These are phyloP conservation scores for Oryctes rhinoceros DNA, from an alignment of 1,140 invertebrate species.

Conservation along the genomic window DNA sequence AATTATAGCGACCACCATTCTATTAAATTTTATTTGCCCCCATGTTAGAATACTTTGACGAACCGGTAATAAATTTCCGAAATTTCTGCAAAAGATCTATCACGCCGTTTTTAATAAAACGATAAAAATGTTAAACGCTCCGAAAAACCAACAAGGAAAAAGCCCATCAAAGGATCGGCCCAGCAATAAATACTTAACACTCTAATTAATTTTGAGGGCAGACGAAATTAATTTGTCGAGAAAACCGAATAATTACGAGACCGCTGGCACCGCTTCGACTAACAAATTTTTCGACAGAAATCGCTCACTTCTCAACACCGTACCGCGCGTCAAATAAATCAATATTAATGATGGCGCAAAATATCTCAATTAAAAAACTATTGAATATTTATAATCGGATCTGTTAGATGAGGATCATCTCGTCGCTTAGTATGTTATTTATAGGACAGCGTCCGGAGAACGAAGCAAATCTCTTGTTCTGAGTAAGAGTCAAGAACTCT, in stretches of 20 bases:
- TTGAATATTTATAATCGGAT: slow-evolving; percentile 39
- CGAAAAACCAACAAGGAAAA: slow-evolving; percentile 29
- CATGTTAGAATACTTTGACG: no score
- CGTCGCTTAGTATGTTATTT: slow-evolving; percentile 8
- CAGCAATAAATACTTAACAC: slow-evolving; percentile 39
- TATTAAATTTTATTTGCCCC: no score
- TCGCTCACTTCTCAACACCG: neutral
- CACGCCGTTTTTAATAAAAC: neutral
- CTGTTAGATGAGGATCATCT: slow-evolving; percentile 17
- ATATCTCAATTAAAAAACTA: slow-evolving; percentile 39
- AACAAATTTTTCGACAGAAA: slow-evolving; percentile 10
- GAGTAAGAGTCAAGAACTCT: neutral
- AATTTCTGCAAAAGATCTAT: slow-evolving; percentile 12
- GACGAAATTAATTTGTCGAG: slow-evolving; percentile 28
- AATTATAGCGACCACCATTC: no score
- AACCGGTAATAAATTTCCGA: neutral
- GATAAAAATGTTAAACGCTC: slow-evolving; percentile 16
- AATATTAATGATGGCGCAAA: slow-evolving; percentile 38
- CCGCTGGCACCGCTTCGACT: slow-evolving; percentile 3
- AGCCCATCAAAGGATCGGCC: neutral
- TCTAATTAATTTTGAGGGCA: slow-evolving; percentile 30
- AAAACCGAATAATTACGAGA: slow-evolving; percentile 3
- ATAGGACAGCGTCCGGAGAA: neutral
- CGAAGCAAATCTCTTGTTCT: neutral
- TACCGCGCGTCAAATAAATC: slow-evolving; percentile 35